phyloP scores from a whole-genome alignment of 2,888 invertebrate genomes.

The Ornithoptera alexandrae region DNA sequence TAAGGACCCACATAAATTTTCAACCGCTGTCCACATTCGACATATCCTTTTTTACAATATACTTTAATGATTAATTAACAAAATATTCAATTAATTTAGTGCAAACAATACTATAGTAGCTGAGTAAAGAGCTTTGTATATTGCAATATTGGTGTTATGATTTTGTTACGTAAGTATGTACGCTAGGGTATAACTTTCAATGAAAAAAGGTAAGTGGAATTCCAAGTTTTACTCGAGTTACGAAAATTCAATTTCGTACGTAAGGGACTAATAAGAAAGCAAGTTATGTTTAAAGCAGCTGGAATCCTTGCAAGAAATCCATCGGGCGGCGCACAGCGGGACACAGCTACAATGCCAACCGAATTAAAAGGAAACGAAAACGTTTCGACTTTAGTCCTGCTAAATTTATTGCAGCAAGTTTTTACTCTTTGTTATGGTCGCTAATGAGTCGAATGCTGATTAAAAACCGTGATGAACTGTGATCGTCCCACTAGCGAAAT shows the following conservation, averaged over 20 bases:
- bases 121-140: no score
- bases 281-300: conserved; percentile 74
- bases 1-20: conserved; percentile 23
- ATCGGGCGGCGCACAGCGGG: conserved; percentile 71
- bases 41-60: conserved; percentile 1
- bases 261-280: conserved; percentile 73
- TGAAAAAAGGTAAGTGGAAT: conserved; percentile 29
- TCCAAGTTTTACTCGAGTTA: conserved; percentile 37
- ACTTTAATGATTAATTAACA: neutral
- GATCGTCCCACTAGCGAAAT: neutral
- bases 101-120: neutral
- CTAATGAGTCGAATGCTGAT: conserved; percentile 77
- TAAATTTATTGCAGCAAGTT: conserved; percentile 74
- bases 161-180: no score
- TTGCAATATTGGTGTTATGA: no score
- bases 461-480: conserved; percentile 46
- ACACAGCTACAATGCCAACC: conserved; percentile 75
- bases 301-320: conserved; percentile 74
- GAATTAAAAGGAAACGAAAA: conserved; percentile 79
- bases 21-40: conserved; percentile 15
- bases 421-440: conserved; percentile 73
- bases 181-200: conserved; percentile 16
- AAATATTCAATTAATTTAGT: neutral
- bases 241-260: conserved; percentile 61
- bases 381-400: conserved; percentile 76